Base-by-base conservation (phyloP, 2,797 vertebrate species). In the Clarias pachynema region DNA sequence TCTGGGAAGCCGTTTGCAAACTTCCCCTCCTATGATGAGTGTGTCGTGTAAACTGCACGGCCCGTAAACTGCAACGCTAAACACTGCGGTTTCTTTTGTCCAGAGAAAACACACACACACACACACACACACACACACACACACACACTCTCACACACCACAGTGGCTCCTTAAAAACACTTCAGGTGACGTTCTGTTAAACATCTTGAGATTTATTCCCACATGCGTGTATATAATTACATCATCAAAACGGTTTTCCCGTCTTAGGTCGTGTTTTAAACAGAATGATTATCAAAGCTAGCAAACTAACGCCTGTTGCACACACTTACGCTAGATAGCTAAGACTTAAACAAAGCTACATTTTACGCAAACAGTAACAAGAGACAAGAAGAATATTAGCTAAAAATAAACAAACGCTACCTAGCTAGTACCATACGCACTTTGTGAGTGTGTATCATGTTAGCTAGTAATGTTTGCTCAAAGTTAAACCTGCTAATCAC, bases 1-100 rank as follows among this genome's bases (percentile, higher is more conserved):
- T 79, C 81, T 82, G 80, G 49, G 75, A 80, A 85, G 22, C 6
- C 12, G 44, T 75, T 62, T 63, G 69, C 62, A 79, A n/a, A 81
- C 53, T 84, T 86, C 37, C 59, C 31, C 62, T 4, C 60, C 15
- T 20, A 29, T 68, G 85, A 82, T 63, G 69, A 79, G 31, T 24
- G 40, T 62, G 65, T 62, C 34, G 70, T 10, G 72, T 78, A 84
- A 86, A 86, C 73, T 53, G 15, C 44, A 79, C 3, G 16, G 10
- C 26, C 57, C 2, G 22, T 59, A 87, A 80, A 80, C 62, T 9
- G 24, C 44, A 3, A 81, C 44, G 16, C 60, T 78, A 87, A 83
- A 87, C 56, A 82, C 53, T 72, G 68, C 20, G 20, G 26, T 24
- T 68, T 9, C 65, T 69, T 56, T 53, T 57, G 63, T 56, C 44